These are phyloP conservation scores for Cosmorhoe ocellata DNA, from an alignment of 2,888 invertebrate species.

Conservation along the genomic window DNA sequence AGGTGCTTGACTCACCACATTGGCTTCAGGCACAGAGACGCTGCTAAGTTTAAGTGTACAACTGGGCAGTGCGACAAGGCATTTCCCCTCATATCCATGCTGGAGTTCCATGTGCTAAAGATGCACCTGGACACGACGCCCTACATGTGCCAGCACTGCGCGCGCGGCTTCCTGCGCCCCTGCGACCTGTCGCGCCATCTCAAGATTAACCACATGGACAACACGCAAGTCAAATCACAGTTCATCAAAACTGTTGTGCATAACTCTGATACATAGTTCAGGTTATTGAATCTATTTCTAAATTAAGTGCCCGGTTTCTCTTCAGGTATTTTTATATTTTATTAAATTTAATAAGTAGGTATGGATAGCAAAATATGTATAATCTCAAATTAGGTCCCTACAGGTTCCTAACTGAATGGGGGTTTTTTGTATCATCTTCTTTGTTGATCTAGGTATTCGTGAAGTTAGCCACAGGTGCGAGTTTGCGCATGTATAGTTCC, in stretches of 20 bases:
- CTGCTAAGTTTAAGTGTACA: slow-evolving; percentile 67
- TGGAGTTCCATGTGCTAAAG: slow-evolving; percentile 73
- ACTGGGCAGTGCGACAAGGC: slow-evolving; percentile 65
- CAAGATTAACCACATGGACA: slow-evolving; percentile 61
- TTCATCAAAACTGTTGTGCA: slow-evolving; percentile 25
- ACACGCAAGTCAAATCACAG: slow-evolving; percentile 23
- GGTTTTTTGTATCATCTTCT: too few relatives aligned
- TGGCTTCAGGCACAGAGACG: slow-evolving; percentile 69
- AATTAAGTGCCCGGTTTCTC: too few relatives aligned
- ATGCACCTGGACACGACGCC: slow-evolving; percentile 73
- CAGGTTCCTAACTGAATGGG: too few relatives aligned
- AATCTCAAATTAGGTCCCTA: too few relatives aligned
- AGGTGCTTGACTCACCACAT: slow-evolving; percentile 68
- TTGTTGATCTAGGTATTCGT: too few relatives aligned
- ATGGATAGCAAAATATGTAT: too few relatives aligned
- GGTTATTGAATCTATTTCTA: neutral
- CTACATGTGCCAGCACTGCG: slow-evolving; percentile 68
- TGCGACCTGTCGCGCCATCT: slow-evolving; percentile 72
- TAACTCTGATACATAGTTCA: neutral
- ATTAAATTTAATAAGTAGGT: too few relatives aligned
- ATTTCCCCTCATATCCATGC: slow-evolving; percentile 69
- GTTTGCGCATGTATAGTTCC: too few relatives aligned
- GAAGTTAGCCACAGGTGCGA: too few relatives aligned
- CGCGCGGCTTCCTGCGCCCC: slow-evolving; percentile 66
- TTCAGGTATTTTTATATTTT: too few relatives aligned